Conservation (phyloP, 2,888 invertebrate species). For the Poecilus cupreus region DNA sequence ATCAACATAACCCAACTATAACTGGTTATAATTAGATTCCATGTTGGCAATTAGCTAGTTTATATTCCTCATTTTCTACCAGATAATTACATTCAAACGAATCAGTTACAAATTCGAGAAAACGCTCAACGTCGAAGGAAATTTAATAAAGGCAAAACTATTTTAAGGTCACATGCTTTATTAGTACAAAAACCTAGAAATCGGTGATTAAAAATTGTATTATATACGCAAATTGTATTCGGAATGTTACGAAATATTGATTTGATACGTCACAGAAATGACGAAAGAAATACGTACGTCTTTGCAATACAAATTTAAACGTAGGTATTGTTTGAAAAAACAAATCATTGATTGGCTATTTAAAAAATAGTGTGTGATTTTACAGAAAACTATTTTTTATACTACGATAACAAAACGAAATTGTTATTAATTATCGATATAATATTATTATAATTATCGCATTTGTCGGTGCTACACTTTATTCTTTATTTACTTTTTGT, state of each 20-base stretch:
- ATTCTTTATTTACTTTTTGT: too few relatives aligned
- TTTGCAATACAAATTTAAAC: not conserved
- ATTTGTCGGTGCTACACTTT: too few relatives aligned
- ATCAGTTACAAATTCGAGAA: not conserved
- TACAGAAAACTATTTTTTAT: too few relatives aligned
- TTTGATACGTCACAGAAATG: not conserved
- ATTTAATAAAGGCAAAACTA: constrained; percentile 15
- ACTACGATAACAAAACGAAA: too few relatives aligned
- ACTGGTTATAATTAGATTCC: constrained; percentile 17
- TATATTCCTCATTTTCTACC: not conserved
- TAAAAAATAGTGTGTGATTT: too few relatives aligned
- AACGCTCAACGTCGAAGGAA: not conserved
- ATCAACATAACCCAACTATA: not conserved
- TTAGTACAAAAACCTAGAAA: constrained; percentile 9
- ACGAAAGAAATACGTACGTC: not conserved
- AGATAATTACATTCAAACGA: not conserved
- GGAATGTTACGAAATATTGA: constrained; percentile 9
- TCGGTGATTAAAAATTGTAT: constrained; percentile 6
- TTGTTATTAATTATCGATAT: too few relatives aligned
- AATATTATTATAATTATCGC: too few relatives aligned
- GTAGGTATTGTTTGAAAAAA: not conserved
- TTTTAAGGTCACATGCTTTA: constrained; percentile 38
- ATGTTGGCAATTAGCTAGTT: constrained; percentile 1
- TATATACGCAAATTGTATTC: constrained; percentile 14
- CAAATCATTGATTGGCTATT: too few relatives aligned